These are phyloP conservation scores for Percopsis transmontana DNA, from an alignment of 2,113 vertebrate genomes.

Conservation along the genomic window DNA sequence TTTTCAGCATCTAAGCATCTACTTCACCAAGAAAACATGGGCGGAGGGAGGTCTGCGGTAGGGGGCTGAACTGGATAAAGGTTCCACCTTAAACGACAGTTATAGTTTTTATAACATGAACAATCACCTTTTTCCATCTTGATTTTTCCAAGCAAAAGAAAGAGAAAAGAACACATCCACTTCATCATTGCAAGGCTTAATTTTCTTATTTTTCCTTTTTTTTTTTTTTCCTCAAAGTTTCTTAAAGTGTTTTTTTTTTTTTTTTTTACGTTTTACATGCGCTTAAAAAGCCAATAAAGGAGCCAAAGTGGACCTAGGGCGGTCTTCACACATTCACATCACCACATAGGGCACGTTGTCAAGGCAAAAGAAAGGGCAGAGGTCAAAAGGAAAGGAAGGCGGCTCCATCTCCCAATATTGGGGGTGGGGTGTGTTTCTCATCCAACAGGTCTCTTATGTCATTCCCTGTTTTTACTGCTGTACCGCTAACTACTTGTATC, in stretches of 20 bases:
- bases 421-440: conserved; percentile 18
- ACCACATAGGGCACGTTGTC: conserved; percentile 86
- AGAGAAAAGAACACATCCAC: conserved; percentile 86
- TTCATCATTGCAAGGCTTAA: conserved; percentile 84
- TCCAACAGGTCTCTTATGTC: conserved; percentile 57
- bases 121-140: conserved; percentile 75
- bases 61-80: conserved; percentile 74
- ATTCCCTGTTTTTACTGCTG: conserved; percentile 35
- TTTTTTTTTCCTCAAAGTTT: conserved; percentile 59
- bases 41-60: conserved; percentile 47
- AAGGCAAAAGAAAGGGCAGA: conserved; percentile 80
- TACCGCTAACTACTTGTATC: conserved; percentile 32
- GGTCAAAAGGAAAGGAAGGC: conserved; percentile 75
- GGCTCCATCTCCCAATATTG: conserved; percentile 71
- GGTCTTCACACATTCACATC: conserved; percentile 83
- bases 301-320: conserved; percentile 78
- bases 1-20: conserved; percentile 70
- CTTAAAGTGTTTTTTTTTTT: conserved; percentile 64
- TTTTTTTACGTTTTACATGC: conserved; percentile 80
- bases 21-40: conserved; percentile 75
- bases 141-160: conserved; percentile 84
- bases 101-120: conserved; percentile 78
- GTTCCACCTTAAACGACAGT: conserved; percentile 78
- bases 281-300: conserved; percentile 86
- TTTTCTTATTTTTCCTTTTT: conserved; percentile 74